phyloP scores from a whole-genome alignment of 2,113 vertebrate genomes.

The Labeo rohita region DNA sequence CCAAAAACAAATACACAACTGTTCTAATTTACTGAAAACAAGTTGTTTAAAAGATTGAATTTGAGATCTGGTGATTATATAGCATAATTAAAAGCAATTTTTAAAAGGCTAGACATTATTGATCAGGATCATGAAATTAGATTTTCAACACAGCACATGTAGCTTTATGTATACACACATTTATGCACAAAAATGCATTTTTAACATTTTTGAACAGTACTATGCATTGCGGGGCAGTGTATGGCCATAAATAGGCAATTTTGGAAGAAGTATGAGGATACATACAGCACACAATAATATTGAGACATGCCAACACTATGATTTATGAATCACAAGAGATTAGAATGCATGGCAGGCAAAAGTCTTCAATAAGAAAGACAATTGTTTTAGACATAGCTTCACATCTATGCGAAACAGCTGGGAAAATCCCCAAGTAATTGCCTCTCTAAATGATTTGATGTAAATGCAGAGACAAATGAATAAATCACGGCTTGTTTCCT shows the following conservation, averaged over 20 bases:
- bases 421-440: slow-evolving; percentile 34
- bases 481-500: slow-evolving; percentile 43
- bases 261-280: neutral
- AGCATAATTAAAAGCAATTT: too few species aligned
- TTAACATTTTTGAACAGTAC: neutral
- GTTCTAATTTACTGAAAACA: neutral
- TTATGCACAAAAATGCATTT: neutral
- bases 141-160: neutral
- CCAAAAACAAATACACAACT: neutral
- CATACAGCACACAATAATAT: neutral
- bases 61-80: neutral
- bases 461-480: slow-evolving; percentile 35
- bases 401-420: slow-evolving; percentile 19
- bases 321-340: neutral
- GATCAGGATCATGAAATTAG: neutral
- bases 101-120: neutral
- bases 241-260: neutral
- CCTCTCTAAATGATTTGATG: slow-evolving; percentile 40
- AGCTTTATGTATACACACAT: too few species aligned
- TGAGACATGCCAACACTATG: neutral
- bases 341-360: neutral
- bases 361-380: slow-evolving; percentile 2
- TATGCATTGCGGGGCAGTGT: neutral
- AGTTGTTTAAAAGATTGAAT: neutral
- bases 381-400: slow-evolving; percentile 24